Percentiles rank a stretch among this genome's conserved stretches.
These are phyloP conservation scores for Thrips palmi DNA, from an alignment of 1,140 invertebrate species.

Conservation along the genomic window DNA sequence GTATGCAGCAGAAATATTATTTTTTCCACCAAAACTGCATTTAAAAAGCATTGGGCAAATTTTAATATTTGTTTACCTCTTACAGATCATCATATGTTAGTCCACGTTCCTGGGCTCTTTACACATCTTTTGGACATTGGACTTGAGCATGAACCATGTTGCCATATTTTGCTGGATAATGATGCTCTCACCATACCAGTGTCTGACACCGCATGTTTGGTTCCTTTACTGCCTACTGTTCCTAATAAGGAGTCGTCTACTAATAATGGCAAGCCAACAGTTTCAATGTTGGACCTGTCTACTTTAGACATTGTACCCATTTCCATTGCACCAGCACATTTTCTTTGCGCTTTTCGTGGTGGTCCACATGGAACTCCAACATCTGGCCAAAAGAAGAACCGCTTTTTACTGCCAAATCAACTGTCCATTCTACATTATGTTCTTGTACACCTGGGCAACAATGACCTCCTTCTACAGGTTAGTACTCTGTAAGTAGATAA, in stretches of 20 bases:
- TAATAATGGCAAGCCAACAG: constrained; percentile 20
- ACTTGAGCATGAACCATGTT: constrained; percentile 55
- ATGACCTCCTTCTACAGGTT: constrained; percentile 47
- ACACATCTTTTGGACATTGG: constrained; percentile 64
- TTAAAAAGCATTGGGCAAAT: not conserved
- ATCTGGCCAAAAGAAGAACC: too few relatives aligned
- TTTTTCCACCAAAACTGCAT: not conserved
- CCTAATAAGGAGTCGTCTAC: too few relatives aligned
- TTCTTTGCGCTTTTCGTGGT: too few relatives aligned
- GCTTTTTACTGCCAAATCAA: constrained; percentile 29
- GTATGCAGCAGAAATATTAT: constrained; percentile 18
- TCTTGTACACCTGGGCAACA: constrained; percentile 47
- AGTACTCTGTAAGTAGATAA: constrained; percentile 11
- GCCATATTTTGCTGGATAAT: constrained; percentile 38
- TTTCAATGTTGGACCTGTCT: constrained; percentile 38
- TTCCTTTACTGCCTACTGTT: too few relatives aligned
- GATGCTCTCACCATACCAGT: not conserved
- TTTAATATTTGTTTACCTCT: constrained; percentile 9
- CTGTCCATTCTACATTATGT: constrained; percentile 62
- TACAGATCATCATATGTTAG: constrained; percentile 51
- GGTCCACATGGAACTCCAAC: too few relatives aligned
- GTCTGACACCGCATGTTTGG: not conserved
- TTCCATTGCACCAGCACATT: too few relatives aligned
- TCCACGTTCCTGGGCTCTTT: constrained; percentile 57
- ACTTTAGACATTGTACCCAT: too few relatives aligned